Base-by-base conservation (phyloP, 2,888 invertebrate species). In the Tyria jacobaeae region DNA sequence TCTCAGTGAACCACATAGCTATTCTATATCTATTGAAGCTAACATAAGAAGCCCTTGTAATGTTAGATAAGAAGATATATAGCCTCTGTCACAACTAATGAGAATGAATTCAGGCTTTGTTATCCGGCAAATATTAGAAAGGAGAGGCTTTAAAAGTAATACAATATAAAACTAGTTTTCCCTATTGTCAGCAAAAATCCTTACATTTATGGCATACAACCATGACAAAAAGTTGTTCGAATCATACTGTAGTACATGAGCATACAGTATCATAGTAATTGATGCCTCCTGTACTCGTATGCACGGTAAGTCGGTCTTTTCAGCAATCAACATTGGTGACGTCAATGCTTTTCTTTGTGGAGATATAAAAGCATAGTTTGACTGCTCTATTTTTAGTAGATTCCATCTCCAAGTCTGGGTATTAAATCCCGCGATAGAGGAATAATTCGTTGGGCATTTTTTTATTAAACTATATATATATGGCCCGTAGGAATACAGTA, bases 291-390 rank as follows among this genome's bases (percentile, higher is more conserved):
- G n/a, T n/a, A n/a, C n/a, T n/a, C n/a, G n/a, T 34, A 58, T 7
- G 12, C 34, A 24, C n/a, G 17, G 15, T 44, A 34, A 24, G 44
- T 14, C 34, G 10, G 31, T 51, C 34, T 47, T 53, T 39, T 27
- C 6, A 35, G 6, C 34, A 57, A 62, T 60, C 57, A 47, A 41
- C 55, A 44, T 49, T 34, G 50, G 57, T 35, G 64, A 60, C 48
- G 50, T 60, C 44, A 62, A 56, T 59, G 55, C 65, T 58, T 67
- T 66, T 39, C 27, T 25, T 50, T 21, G 57, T 24, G 39, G 24
- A 44, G 35, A 62, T 56, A 49, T 62, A 47, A 10, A 62, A 54
- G 31, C 39, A 60, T 52, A 60, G 7, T 6, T 31, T n/a, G n/a
- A n/a, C n/a, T n/a, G n/a, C n/a, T n/a, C n/a, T n/a, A n/a, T n/a